Base-by-base conservation (phyloP, 2,113 vertebrate species). In the Microcebus murinus region DNA sequence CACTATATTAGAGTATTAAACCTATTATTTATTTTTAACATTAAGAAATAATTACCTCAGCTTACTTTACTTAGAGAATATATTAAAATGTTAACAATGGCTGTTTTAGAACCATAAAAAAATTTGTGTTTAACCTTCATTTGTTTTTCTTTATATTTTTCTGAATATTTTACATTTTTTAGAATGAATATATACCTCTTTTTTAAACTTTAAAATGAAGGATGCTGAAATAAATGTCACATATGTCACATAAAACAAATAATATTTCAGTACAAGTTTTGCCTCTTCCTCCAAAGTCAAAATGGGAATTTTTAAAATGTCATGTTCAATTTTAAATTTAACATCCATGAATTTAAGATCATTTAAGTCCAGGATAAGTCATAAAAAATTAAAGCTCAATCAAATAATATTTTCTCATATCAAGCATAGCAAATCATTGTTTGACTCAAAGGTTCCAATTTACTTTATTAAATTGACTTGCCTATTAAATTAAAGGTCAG, bases 321-420 rank as follows among this genome's bases (percentile, higher is more conserved):
- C 67, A 63, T 29, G 3, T 55, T 80, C 12, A 89, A 17, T 83
- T 92, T 89, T 95, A 86, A 90, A 45, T 90, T 67, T 67, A 70
- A 67, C 45, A 71, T 39, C 25, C 0, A 3, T 63, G 68, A 87
- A 3, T 90, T 81, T 68, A 63, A 29, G 13, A 59, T 61, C 6
- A 90, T 34, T 90, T 91, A 90, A 76, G 10, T 90, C 82, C 82
- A 13, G 12, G 42, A 7, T 50, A 80, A 95, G 7, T 13, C 11
- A 67, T 34, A 73, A 87, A 39, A 71, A 87, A 42, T 61, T 76
- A 94, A 82, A 92, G 36, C n/a, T 70, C 31, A 96, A 50, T 48
- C 36, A 89, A 85, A 88, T 89, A 34, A 20, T 42, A 89, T 68
- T 81, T 93, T 65, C 21, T 63, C 23, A 85, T 85, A 88, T 84